phyloP scores from a whole-genome alignment of 1,140 invertebrate species.

The Babylonia areolata region DNA sequence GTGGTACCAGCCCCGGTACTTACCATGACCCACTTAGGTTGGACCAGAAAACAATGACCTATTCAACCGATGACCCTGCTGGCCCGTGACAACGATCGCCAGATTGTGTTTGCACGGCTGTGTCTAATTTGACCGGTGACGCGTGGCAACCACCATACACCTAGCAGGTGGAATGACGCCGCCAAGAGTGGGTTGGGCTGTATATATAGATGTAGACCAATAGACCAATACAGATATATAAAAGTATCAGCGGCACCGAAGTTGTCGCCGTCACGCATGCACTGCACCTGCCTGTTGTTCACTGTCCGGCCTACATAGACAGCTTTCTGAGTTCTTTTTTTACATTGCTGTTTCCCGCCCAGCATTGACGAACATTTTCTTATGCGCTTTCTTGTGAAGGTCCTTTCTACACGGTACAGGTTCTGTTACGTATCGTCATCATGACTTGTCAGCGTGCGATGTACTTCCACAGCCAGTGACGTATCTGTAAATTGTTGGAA shows the following conservation, averaged over 20 bases:
- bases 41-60: not conserved
- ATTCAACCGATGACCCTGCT: not conserved
- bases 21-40: not conserved
- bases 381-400: no score
- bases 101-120: not conserved
- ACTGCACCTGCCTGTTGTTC: not conserved
- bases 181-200: not conserved
- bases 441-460: no score
- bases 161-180: no score
- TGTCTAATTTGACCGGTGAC: not conserved
- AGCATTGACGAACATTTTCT: no score
- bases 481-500: no score
- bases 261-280: no score
- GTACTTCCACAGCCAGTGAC: no score
- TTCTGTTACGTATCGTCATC: no score
- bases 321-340: not conserved
- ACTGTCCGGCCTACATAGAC: not conserved
- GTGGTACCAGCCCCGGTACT: no score
- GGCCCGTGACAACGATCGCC: not conserved
- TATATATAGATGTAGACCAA: not conserved
- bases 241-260: not conserved
- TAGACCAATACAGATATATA: not conserved
- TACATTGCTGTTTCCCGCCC: no score
- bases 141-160: not conserved
- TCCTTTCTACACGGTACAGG: no score